Evolutionary conservation across 2,113 vertebrate species (phyloP), one percentile per base, ranked within the genome.

Genomic region (Phodopus roborovskii): DNA sequence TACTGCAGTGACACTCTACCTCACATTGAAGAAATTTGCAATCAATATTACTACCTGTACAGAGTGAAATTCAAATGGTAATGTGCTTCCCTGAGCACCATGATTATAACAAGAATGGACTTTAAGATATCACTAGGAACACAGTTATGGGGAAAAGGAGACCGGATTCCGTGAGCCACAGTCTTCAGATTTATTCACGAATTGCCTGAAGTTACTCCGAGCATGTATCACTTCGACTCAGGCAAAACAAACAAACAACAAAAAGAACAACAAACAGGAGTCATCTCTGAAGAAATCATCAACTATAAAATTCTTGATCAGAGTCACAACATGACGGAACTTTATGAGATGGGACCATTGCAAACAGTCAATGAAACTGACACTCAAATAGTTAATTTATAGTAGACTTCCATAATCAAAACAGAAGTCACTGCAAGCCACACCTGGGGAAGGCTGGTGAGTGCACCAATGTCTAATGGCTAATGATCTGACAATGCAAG

Each of bases 11-110:
- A 77, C 73, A 17, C n/a, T 71, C 36, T 70, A 73, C 50, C 17
- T 92, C 26, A 45, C 8, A 82, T 7, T 7, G 73, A 20, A 60
- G 19, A 79, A 71, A 64, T 1, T 0, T 30, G 28, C 53, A 60
- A 86, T 19, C 75, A 92, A 95, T 48, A 17, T 12, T 74, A 10
- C 68, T 42, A 73, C 7, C 7, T 42, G 2, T 24, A 92, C 7
- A 94, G 20, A 87, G 82, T 53, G 58, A 68, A 91, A 66, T 81
- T 45, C 48, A 88, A 42, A 92, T 73, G n/a, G 33, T 77, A 81
- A 12, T 56, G 42, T n/a, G 7, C 48, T 82, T 95, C 74, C 30
- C 12, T n/a, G 19, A 9, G n/a, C 19, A 62, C 50, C 28, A 82
- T 7, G 20, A 64, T 79, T 79, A 92, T 16, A 20, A 28, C 30